Percentiles rank a stretch among this genome's conserved stretches.
Evolutionary conservation across 2,797 vertebrate species (phyloP).

Genomic region (Myotis myotis): DNA sequence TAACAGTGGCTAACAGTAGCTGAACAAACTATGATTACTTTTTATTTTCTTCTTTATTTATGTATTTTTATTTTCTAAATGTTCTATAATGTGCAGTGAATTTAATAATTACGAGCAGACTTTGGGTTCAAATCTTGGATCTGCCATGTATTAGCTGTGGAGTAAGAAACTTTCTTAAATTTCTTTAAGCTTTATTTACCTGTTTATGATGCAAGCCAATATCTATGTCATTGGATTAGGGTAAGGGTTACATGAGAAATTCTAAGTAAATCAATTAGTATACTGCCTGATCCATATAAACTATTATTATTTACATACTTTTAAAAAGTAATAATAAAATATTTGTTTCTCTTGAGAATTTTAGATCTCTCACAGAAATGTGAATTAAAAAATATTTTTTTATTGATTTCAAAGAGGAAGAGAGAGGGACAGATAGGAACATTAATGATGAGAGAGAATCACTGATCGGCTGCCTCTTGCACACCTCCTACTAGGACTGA

Average conservation of each 20-base stretch:
- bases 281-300: background rate
- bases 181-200: background rate
- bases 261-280: background rate
- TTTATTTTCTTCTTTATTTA: constrained; percentile 52
- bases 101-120: background rate
- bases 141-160: background rate
- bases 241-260: background rate
- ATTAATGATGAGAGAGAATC: too few relatives aligned
- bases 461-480: too few relatives aligned
- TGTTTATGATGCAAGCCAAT: background rate
- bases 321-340: background rate
- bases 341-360: constrained; percentile 27
- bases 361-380: constrained; percentile 9
- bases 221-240: background rate
- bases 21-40: background rate
- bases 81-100: background rate
- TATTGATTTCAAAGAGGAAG: too few relatives aligned
- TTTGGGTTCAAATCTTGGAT: constrained; percentile 49
- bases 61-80: constrained; percentile 53
- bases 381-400: too few relatives aligned
- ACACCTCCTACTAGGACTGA: too few relatives aligned
- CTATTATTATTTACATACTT: background rate
- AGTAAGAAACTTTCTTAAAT: constrained; percentile 27
- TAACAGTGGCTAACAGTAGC: background rate
- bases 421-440: too few relatives aligned